Percentiles rank a stretch among this genome's conserved stretches.
Conservation (phyloP, 2,113 vertebrate species). For the Sminthopsis crassicaudata region DNA sequence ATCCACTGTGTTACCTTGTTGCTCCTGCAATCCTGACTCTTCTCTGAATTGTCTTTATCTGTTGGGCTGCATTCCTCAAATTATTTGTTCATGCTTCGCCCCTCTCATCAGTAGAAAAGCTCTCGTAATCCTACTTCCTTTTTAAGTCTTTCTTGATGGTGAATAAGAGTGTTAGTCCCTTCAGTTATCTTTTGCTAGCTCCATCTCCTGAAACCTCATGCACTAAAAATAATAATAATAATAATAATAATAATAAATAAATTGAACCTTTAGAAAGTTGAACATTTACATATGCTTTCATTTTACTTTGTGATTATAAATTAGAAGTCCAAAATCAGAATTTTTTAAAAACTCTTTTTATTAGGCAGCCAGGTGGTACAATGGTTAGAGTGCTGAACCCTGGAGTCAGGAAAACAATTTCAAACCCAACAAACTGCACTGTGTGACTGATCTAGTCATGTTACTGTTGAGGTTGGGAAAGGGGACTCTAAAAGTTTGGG, state of each 20-base stretch:
- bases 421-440: background rate
- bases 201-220: background rate
- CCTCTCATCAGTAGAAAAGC: conserved; percentile 35
- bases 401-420: background rate
- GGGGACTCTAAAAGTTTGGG: too few relatives aligned
- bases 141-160: conserved; percentile 6
- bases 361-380: background rate
- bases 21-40: conserved; percentile 19
- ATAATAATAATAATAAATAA: background rate
- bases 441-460: background rate
- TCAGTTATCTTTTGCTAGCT: background rate
- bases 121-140: background rate
- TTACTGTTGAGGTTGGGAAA: too few relatives aligned
- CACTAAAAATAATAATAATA: background rate
- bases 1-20: background rate
- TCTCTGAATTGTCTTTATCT: conserved; percentile 1
- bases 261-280: background rate
- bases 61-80: conserved; percentile 11
- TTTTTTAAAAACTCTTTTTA: background rate
- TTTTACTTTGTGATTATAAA: background rate
- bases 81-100: conserved; percentile 25
- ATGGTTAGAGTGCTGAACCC: background rate
- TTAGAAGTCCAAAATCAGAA: background rate
- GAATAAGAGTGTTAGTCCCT: conserved; percentile 6
- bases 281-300: background rate